Percentiles rank a stretch among this genome's conserved stretches.
Conservation (phyloP, 2,113 vertebrate genomes). For the Lipotes vexillifer region DNA sequence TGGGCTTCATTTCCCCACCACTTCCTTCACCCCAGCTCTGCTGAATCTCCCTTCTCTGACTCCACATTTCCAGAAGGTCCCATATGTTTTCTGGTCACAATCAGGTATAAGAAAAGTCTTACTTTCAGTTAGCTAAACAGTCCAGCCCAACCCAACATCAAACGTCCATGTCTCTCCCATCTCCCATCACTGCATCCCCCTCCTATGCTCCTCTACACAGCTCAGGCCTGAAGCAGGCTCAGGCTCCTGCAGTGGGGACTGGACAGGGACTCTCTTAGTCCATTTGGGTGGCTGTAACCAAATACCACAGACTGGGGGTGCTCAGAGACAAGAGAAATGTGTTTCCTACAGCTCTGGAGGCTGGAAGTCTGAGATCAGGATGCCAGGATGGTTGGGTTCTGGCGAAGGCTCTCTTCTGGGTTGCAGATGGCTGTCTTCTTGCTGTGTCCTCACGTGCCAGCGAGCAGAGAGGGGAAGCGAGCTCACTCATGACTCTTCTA, state of each 20-base stretch:
- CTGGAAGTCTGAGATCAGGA: background rate
- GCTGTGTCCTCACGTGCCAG: background rate
- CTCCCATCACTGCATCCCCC: rapidly evolving
- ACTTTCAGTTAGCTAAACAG: background rate
- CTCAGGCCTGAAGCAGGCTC: background rate
- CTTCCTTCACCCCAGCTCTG: background rate
- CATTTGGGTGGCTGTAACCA: background rate
- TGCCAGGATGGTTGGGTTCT: background rate
- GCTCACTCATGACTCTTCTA: background rate
- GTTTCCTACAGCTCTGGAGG: background rate
- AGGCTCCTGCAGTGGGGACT: background rate
- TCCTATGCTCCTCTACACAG: rapidly evolving
- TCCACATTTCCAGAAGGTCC: background rate
- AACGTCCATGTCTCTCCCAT: background rate
- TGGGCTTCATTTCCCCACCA: background rate
- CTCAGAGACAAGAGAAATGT: background rate
- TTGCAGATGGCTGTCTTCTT: background rate
- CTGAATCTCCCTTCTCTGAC: background rate
- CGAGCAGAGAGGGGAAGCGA: background rate
- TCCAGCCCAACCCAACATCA: background rate
- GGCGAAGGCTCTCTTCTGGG: background rate
- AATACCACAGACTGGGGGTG: background rate
- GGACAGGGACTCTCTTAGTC: too few relatives aligned
- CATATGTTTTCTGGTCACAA: background rate
- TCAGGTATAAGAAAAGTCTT: background rate